Conservation (phyloP, 2,888 invertebrate species). For the Acrobasis suavella region DNA sequence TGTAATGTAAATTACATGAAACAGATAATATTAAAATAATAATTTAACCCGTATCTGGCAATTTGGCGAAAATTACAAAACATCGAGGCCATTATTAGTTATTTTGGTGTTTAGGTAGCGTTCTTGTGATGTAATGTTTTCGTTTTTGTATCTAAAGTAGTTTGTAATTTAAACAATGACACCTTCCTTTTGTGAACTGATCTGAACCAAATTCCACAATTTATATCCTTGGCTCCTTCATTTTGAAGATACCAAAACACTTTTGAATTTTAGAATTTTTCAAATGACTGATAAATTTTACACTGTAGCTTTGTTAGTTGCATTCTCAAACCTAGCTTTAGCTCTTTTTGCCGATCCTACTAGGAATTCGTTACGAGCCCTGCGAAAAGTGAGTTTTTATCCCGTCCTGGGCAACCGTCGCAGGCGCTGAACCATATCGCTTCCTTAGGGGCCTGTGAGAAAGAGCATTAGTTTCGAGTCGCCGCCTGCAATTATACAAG, state of each 20-base stretch:
- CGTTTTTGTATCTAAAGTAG: not conserved
- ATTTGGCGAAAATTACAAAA: conserved; percentile 7
- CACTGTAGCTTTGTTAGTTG: no score
- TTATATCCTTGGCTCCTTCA: no score
- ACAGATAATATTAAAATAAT: conserved; percentile 1
- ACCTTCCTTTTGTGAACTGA: not conserved
- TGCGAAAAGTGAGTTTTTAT: conserved; percentile 55
- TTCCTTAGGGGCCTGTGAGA: conserved; percentile 50
- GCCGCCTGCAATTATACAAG: conserved; percentile 66
- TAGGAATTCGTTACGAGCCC: conserved; percentile 25
- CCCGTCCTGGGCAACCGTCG: conserved; percentile 43
- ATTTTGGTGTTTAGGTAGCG: not conserved
- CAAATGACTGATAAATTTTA: no score
- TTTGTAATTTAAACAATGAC: not conserved
- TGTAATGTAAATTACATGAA: conserved; percentile 12
- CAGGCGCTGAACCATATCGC: conserved; percentile 73
- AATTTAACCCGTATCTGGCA: conserved; percentile 8
- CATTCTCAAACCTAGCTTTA: no score
- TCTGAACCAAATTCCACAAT: no score
- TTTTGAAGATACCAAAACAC: no score
- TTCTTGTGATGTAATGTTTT: not conserved
- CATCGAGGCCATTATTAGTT: not conserved
- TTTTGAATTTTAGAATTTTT: no score
- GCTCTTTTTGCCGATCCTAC: not conserved
- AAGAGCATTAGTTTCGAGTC: conserved; percentile 61